Conservation (phyloP, 2,888 invertebrate genomes). For the Cantharis rustica region DNA sequence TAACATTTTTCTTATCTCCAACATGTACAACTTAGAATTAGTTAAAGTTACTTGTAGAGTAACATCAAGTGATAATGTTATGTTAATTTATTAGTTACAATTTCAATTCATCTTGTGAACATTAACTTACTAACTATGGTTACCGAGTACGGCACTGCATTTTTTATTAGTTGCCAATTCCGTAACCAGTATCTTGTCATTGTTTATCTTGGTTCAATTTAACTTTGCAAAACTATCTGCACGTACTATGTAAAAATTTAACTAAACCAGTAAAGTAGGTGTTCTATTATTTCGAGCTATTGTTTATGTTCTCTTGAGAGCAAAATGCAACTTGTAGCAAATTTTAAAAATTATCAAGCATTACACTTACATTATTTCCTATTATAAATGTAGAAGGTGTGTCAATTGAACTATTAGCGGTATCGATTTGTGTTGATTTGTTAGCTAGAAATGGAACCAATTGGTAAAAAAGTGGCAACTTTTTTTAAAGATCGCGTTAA, state of each 20-base stretch:
- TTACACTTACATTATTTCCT: conserved; percentile 13
- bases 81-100: conserved; percentile 25
- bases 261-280: conserved; percentile 6
- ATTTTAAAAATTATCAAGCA: conserved; percentile 1
- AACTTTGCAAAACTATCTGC: not conserved
- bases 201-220: not conserved
- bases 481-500: not conserved
- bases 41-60: conserved; percentile 13
- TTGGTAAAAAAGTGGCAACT: not conserved
- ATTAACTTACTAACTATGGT: conserved; percentile 20
- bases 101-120: conserved; percentile 20
- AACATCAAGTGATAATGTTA: conserved; percentile 20
- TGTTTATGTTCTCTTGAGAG: conserved; percentile 19
- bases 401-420: not conserved
- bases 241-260: conserved; percentile 8
- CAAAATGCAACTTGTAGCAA: conserved; percentile 9
- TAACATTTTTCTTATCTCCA: not conserved
- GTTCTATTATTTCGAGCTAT: conserved; percentile 25
- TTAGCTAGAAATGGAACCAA: not conserved
- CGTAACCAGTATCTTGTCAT: not conserved
- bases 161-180: not conserved
- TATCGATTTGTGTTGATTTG: not conserved
- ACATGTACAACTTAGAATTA: conserved; percentile 4
- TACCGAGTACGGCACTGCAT: conserved; percentile 6
- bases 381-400: conserved; percentile 10